Base-by-base conservation (phyloP, 2,888 invertebrate genomes). In the Pheosia tremula region DNA sequence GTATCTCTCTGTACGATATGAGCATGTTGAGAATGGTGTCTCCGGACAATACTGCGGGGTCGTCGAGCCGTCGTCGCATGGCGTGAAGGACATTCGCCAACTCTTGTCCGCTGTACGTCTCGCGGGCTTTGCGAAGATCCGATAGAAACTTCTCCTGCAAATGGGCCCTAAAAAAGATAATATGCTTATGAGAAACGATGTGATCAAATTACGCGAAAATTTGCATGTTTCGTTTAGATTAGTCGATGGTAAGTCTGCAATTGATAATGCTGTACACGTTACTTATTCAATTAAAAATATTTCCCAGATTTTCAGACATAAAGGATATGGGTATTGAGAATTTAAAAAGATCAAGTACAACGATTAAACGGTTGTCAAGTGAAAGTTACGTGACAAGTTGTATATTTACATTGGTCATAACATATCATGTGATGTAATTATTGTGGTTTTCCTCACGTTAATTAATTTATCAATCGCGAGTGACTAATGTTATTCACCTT, bases 61-160 rank as follows among this genome's bases (percentile, higher is more conserved):
- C 99, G 87, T 99, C 99, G 57, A 99, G 94, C 49, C 99, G 95
- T 68, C 97, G 96, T 7, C 98, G 95, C 96, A 99, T 98, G 57
- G 97, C 97, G 80, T 98, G 96, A 45, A 99, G 88, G 52, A 97
- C 96, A 86, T 96, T 96, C 0, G 96, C 95, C 11, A 98, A 87
- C 77, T 98, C 98, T 59, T 96, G 96, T 1, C 98, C 98, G 59
- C 96, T 96, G 87, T 96, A 96, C 3, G 96, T 96, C 82, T 99
- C 99, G 56, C 98, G 96, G 0, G 98, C 97, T 90, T 98, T 98
- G 38, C 99, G 96, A 50, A 99, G 92, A 87, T 99, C 99, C 5
- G 96, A 95, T 58, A 99, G 93, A 91, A 99, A 99, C 90, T 99
- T 99, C 88, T 99, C 99, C 87, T 99, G 98, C 94, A 98, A 97